phyloP scores from a whole-genome alignment of 2,113 vertebrate species.

The Rhipidura dahli region DNA sequence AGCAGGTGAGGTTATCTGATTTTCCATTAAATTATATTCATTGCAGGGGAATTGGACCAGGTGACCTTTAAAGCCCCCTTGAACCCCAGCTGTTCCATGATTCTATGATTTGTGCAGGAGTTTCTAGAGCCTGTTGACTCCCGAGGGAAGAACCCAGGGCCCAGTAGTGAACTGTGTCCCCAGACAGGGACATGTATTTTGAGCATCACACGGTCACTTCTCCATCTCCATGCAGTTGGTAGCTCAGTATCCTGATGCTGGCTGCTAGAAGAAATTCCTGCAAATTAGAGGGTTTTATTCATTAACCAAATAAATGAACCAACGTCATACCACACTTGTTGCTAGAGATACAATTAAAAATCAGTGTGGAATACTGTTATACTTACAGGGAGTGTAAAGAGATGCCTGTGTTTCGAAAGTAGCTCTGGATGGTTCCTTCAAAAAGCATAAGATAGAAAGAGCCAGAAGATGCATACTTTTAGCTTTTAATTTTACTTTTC shows the following conservation, averaged over 20 bases:
- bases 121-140: neutral
- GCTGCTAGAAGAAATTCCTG: neutral
- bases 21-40: neutral
- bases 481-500: neutral
- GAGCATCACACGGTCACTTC: neutral
- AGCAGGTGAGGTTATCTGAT: neutral
- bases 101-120: neutral
- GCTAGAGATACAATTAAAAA: neutral
- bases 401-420: fast-evolving
- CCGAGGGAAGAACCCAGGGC: neutral
- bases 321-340: neutral
- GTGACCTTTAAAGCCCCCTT: neutral
- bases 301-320: neutral
- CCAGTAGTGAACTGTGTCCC: neutral
- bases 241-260: neutral
- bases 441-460: neutral
- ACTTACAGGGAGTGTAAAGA: neutral
- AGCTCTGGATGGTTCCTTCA: neutral
- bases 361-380: fast-evolving
- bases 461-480: neutral
- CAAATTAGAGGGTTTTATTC: neutral
- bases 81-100: neutral
- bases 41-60: neutral
- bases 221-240: neutral
- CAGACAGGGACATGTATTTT: neutral